Conservation (phyloP, 2,888 invertebrate genomes). For the Agonopterix heracliana region DNA sequence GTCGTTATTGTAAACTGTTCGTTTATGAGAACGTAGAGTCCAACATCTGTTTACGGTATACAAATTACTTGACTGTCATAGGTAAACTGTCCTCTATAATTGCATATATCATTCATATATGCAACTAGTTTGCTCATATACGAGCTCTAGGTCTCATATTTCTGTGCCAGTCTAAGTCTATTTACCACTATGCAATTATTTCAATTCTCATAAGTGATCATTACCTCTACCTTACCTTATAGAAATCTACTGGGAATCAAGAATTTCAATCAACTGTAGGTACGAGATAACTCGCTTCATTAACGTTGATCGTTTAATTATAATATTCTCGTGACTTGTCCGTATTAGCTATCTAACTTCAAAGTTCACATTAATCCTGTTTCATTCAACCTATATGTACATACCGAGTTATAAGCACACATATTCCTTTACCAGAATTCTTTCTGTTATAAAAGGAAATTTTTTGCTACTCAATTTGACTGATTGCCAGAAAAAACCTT, state of each 20-base stretch:
- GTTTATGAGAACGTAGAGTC: too few relatives aligned
- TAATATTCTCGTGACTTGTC: constrained; percentile 14
- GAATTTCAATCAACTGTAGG: not conserved
- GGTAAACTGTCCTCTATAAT: too few relatives aligned
- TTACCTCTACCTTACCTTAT: constrained; percentile 4
- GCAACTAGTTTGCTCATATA: not conserved
- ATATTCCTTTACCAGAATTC: not conserved
- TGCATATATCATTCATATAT: not conserved
- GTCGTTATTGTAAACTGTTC: too few relatives aligned
- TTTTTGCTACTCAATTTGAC: too few relatives aligned
- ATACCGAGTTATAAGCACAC: not conserved
- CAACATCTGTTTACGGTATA: too few relatives aligned
- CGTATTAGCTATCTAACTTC: not conserved
- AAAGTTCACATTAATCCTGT: constrained; percentile 1
- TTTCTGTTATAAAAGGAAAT: too few relatives aligned
- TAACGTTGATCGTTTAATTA: constrained; percentile 17
- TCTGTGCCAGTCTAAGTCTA: not conserved
- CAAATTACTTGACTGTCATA: too few relatives aligned
- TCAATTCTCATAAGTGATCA: not conserved
- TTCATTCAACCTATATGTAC: not conserved
- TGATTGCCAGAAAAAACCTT: constrained; percentile 2
- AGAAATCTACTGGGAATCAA: constrained; percentile 1
- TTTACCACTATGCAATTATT: constrained; percentile 1
- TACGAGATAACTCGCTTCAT: constrained; percentile 9
- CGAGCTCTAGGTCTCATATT: not conserved